phyloP scores from a whole-genome alignment of 2,113 vertebrate genomes.

The Heterotilapia buettikoferi region DNA sequence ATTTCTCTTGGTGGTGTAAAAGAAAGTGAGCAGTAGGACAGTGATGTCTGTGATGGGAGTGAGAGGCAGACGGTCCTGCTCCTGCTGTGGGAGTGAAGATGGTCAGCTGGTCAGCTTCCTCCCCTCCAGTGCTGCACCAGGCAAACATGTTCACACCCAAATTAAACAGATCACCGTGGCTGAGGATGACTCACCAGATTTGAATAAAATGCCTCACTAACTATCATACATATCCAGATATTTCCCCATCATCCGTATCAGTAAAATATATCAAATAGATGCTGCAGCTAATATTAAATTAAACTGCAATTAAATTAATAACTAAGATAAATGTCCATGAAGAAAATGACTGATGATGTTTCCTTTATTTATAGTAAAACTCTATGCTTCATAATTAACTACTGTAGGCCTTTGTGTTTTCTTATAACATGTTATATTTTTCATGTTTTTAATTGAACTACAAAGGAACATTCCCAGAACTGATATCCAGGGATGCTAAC shows the following conservation, averaged over 20 bases:
- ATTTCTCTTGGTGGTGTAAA: neutral
- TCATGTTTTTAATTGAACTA: neutral
- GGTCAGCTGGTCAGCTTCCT: neutral
- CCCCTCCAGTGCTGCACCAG: neutral
- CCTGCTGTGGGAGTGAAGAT: conserved; percentile 10
- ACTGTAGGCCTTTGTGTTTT: neutral
- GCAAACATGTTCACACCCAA: neutral
- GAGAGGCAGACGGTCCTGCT: neutral
- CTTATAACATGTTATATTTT: neutral
- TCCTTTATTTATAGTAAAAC: neutral
- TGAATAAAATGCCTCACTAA: neutral
- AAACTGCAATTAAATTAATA: no score
- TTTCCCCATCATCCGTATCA: neutral
- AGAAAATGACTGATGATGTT: no score
- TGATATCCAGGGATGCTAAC: neutral
- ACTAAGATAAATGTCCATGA: neutral
- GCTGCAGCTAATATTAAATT: neutral
- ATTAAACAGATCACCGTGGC: neutral
- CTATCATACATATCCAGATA: neutral
- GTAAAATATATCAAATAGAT: neutral
- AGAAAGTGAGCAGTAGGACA: neutral
- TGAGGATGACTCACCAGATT: neutral
- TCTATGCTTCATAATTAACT: neutral
- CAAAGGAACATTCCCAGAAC: neutral
- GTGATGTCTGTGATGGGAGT: neutral